Conservation (phyloP, 2,888 invertebrate genomes). For the Oscheius onirici region DNA sequence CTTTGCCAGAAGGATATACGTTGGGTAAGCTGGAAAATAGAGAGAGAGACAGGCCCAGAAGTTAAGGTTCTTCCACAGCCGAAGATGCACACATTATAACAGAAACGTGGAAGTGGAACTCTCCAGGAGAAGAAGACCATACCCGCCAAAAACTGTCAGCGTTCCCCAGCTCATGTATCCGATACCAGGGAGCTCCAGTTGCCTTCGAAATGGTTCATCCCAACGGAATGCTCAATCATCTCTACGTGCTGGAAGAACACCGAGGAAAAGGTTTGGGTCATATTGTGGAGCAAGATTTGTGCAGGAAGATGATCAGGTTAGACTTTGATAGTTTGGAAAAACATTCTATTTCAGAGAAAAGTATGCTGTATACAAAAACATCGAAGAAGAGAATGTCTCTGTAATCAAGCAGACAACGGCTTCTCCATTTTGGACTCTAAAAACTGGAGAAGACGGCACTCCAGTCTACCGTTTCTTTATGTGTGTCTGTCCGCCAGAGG, state of each 20-base stretch:
- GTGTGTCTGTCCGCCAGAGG: no score
- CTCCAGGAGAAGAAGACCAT: constrained; percentile 10
- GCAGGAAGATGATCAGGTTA: constrained; percentile 12
- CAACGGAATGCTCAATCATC: constrained; percentile 9
- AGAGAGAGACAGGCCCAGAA: background rate
- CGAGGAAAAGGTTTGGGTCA: constrained; percentile 16
- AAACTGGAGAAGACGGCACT: background rate
- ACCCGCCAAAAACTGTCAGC: constrained; percentile 4
- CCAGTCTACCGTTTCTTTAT: background rate
- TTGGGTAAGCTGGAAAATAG: background rate
- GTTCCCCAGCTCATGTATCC: constrained; percentile 11
- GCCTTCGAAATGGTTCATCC: constrained; percentile 14
- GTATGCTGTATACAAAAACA: constrained; percentile 1
- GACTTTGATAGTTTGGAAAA: background rate
- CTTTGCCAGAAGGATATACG: constrained; percentile 14
- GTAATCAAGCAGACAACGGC: background rate
- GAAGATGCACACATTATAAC: constrained; percentile 17
- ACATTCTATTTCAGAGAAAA: background rate
- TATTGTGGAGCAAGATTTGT: constrained; percentile 19
- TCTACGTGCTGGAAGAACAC: constrained; percentile 12
- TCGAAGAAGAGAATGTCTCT: background rate
- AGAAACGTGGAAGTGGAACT: background rate
- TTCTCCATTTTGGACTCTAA: constrained; percentile 5
- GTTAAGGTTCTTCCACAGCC: background rate
- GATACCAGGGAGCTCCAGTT: background rate